A percentile compares a stretch with the other conserved stretches of the same genome.
Evolutionary conservation across 2,113 vertebrate genomes (phyloP).

Genomic region (Tragelaphus strepsiceros): DNA sequence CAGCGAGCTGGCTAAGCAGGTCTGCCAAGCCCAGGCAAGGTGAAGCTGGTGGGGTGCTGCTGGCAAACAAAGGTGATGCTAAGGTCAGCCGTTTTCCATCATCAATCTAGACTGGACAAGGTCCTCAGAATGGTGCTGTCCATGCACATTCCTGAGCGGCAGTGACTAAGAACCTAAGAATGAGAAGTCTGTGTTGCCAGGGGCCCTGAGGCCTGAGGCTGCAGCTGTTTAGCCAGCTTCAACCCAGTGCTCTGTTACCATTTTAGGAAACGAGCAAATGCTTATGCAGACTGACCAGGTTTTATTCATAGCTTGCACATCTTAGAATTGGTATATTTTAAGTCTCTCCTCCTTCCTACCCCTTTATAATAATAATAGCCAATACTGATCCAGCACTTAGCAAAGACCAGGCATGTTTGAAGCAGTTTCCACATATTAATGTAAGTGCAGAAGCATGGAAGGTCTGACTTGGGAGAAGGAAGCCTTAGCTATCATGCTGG

Average conservation of each 20-base stretch:
- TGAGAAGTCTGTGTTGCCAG: conserved; percentile 6
- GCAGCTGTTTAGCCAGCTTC: conserved; percentile 39
- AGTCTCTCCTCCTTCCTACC: not conserved
- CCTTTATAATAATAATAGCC: not conserved
- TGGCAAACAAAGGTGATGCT: conserved; percentile 71
- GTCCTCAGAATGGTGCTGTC: conserved; percentile 35
- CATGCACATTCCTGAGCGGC: conserved; percentile 76
- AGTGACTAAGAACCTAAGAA: conserved; percentile 74
- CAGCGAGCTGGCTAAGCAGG: conserved; percentile 23
- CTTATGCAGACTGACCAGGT: not conserved
- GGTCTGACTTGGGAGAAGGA: not conserved
- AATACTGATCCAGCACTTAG: not conserved
- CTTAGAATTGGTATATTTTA: not conserved
- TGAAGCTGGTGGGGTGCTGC: conserved; percentile 64
- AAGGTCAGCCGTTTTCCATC: conserved; percentile 77
- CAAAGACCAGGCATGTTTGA: not conserved
- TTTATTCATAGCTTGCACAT: not conserved
- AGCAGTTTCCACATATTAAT: not conserved
- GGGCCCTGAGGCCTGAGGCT: not conserved
- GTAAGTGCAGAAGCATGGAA: not conserved
- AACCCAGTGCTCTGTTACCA: not conserved
- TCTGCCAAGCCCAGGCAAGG: conserved; percentile 70
- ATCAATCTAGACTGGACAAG: conserved; percentile 75
- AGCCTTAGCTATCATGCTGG: not conserved
- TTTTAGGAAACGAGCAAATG: conserved; percentile 21